phyloP scores from a whole-genome alignment of 2,888 invertebrate genomes.

The Myathropa florea region DNA sequence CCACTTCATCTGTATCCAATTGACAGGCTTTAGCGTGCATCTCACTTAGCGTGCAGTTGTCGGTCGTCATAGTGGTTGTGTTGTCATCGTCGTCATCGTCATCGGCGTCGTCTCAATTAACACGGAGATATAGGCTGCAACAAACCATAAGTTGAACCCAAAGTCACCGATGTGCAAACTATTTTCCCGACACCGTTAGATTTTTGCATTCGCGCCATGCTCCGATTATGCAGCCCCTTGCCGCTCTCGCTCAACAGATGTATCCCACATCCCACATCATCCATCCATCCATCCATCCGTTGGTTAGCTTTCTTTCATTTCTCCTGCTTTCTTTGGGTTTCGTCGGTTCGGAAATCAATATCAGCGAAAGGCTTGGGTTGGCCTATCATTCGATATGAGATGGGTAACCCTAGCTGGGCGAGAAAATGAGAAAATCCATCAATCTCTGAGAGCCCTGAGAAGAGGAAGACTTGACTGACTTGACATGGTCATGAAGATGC shows the following conservation, averaged over 20 bases:
- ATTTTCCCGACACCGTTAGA: slow-evolving; percentile 57
- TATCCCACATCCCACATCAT: slow-evolving; percentile 15
- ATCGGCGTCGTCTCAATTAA: slow-evolving; percentile 50
- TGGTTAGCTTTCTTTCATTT: slow-evolving; percentile 30
- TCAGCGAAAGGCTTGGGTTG: slow-evolving; percentile 46
- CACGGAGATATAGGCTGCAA: slow-evolving; percentile 41
- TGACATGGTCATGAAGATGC: slow-evolving; percentile 32
- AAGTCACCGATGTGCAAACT: slow-evolving; percentile 64
- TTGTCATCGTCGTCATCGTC: neutral
- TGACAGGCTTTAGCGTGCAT: slow-evolving; percentile 45
- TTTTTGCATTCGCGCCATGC: slow-evolving; percentile 43
- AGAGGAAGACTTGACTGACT: neutral
- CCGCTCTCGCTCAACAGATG: neutral
- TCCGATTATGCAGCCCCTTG: slow-evolving; percentile 39
- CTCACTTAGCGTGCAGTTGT: slow-evolving; percentile 41
- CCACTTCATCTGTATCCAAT: slow-evolving; percentile 48
- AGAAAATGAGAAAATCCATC: slow-evolving; percentile 61
- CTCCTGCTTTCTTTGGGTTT: slow-evolving; percentile 34
- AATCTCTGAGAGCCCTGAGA: slow-evolving; percentile 39
- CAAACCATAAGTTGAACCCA: slow-evolving; percentile 64
- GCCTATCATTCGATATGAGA: slow-evolving; percentile 57
- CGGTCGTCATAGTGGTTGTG: neutral
- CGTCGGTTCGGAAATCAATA: slow-evolving; percentile 56
- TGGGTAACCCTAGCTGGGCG: slow-evolving; percentile 65
- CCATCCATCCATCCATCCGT: neutral